Evolutionary conservation across 2,113 vertebrate genomes (phyloP).

Genomic region (Ondatra zibethicus): DNA sequence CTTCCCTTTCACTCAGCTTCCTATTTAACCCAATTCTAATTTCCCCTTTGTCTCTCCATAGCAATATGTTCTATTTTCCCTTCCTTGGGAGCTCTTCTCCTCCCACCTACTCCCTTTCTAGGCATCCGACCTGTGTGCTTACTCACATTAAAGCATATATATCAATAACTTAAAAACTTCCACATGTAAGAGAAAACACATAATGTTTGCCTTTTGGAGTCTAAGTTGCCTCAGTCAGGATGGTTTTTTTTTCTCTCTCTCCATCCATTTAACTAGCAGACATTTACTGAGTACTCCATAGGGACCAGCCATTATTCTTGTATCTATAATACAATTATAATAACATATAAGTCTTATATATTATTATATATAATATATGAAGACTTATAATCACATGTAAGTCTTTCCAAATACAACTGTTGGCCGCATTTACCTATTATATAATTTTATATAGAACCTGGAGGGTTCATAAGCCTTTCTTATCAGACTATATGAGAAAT

Average conservation of each 20-base stretch:
- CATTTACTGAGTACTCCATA: background rate
- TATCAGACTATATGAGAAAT: background rate
- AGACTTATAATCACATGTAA: too few relatives aligned
- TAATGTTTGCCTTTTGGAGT: background rate
- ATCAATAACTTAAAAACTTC: background rate
- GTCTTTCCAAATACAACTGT: background rate
- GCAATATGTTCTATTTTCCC: background rate
- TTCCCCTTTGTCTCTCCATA: background rate
- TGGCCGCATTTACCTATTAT: background rate
- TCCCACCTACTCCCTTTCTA: background rate
- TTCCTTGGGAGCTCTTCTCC: background rate
- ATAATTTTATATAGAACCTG: background rate
- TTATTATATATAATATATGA: too few relatives aligned
- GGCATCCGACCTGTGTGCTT: background rate
- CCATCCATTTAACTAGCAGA: background rate
- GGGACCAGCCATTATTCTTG: background rate
- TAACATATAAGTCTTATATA: too few relatives aligned
- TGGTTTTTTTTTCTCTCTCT: background rate
- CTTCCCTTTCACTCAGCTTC: too few relatives aligned
- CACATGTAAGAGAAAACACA: background rate
- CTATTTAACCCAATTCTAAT: background rate
- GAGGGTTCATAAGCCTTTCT: background rate
- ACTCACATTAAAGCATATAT: background rate
- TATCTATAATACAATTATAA: background rate
- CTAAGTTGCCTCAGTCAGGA: background rate